Evolutionary conservation across 2,888 invertebrate species (phyloP).

Genomic region (Hydropsyche betteni): DNA sequence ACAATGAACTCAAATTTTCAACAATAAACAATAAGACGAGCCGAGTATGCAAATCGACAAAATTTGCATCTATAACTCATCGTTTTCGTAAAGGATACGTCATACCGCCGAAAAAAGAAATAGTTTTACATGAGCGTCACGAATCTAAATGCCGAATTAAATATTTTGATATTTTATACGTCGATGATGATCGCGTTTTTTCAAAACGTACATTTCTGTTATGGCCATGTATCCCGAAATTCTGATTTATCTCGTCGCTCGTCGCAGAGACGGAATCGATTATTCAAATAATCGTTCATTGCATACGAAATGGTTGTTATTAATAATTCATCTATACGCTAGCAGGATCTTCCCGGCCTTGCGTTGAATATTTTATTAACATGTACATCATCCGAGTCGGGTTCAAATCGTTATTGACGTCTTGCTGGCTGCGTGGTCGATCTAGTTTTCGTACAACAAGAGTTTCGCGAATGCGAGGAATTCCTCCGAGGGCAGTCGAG

Average conservation of each 20-base stretch:
- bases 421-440: not conserved
- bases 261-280: conserved; percentile 15
- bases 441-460: not conserved
- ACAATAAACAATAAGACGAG: too few relatives aligned
- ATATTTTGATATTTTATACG: too few relatives aligned
- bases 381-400: not conserved
- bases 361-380: conserved; percentile 11
- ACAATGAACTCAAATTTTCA: too few relatives aligned
- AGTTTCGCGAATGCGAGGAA: conserved; percentile 15
- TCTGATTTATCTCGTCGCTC: conserved; percentile 17
- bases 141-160: too few relatives aligned
- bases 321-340: conserved; percentile 22
- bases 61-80: too few relatives aligned
- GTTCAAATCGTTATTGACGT: not conserved
- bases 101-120: too few relatives aligned
- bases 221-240: not conserved
- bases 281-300: conserved; percentile 26
- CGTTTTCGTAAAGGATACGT: too few relatives aligned
- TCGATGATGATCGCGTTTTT: too few relatives aligned
- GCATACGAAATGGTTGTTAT: conserved; percentile 23
- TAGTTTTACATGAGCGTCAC: too few relatives aligned
- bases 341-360: conserved; percentile 26
- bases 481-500: not conserved
- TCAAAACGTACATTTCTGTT: too few relatives aligned
- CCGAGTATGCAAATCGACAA: too few relatives aligned